Conservation (phyloP, 2,888 invertebrate genomes). For the Aphodius sticticus region DNA sequence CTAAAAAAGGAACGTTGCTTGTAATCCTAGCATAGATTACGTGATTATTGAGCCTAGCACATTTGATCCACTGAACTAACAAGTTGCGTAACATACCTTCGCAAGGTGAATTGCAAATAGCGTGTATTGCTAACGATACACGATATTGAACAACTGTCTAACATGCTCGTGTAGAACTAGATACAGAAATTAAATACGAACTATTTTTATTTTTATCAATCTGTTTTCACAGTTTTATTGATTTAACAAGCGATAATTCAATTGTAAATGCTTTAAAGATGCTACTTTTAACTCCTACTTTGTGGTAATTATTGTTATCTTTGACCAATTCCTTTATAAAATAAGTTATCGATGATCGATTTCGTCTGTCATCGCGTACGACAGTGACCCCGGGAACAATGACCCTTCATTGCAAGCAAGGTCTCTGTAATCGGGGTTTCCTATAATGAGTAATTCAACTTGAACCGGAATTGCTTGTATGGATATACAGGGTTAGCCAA, state of each 20-base stretch:
- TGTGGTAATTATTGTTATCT: too few species aligned
- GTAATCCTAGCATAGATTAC: background rate
- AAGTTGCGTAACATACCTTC: slow-evolving; percentile 13
- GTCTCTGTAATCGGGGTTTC: slow-evolving; percentile 29
- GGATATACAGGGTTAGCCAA: too few species aligned
- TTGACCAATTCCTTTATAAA: background rate
- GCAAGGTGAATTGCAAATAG: slow-evolving; percentile 23
- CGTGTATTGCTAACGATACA: slow-evolving; percentile 7
- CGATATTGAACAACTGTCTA: background rate
- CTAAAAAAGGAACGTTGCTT: too few species aligned
- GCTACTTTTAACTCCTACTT: too few species aligned
- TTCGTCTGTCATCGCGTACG: background rate
- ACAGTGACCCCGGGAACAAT: slow-evolving; percentile 30
- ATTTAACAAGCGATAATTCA: background rate
- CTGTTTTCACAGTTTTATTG: background rate
- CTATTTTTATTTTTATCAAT: background rate
- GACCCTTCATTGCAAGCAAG: slow-evolving; percentile 29
- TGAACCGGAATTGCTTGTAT: slow-evolving; percentile 20
- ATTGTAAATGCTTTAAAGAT: too few species aligned
- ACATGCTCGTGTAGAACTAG: background rate
- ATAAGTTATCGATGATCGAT: background rate
- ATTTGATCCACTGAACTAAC: slow-evolving; percentile 12
- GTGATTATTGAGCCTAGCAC: background rate
- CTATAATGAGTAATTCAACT: slow-evolving; percentile 15
- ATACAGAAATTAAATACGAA: background rate